Percentiles rank a stretch among this genome's conserved stretches.
Evolutionary conservation across 92 coral and sea anemone genomes (phyloP).

Genomic region (Ricordea florida): DNA sequence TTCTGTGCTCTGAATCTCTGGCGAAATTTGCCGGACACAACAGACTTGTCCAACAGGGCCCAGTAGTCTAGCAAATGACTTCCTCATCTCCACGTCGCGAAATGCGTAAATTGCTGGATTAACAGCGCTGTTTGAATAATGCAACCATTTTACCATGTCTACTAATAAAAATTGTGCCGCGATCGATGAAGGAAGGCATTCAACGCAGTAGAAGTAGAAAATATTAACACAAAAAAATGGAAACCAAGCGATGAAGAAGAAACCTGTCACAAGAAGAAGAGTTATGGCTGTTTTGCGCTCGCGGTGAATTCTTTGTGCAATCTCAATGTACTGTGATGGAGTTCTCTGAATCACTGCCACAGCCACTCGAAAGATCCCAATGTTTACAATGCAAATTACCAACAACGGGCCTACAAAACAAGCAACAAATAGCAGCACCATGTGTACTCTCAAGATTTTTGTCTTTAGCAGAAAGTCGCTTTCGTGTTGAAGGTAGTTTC

Average conservation of each 20-base stretch:
- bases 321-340: constrained; percentile 9
- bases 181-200: constrained; percentile 34
- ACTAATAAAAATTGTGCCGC: constrained; percentile 24
- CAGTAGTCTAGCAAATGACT: constrained; percentile 49
- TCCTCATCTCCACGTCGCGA: constrained; percentile 78
- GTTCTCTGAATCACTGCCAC: constrained; percentile 35
- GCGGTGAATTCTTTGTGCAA: constrained; percentile 42
- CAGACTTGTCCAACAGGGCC: constrained; percentile 10
- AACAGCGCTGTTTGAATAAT: constrained; percentile 85
- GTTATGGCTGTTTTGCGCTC: constrained; percentile 85
- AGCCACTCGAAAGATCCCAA: constrained; percentile 70
- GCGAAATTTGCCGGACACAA: background rate
- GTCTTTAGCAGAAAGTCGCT: background rate
- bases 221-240: constrained; percentile 74
- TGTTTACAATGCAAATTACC: constrained; percentile 56
- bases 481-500: background rate
- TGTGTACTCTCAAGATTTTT: background rate
- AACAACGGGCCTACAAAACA: constrained; percentile 68
- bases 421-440: constrained; percentile 31
- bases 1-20: background rate
- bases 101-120: constrained; percentile 89
- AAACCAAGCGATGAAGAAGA: constrained; percentile 81
- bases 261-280: constrained; percentile 68
- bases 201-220: constrained; percentile 40
- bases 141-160: constrained; percentile 90